Conservation (phyloP, 1,140 invertebrate genomes). For the Lepidurus packardi region DNA sequence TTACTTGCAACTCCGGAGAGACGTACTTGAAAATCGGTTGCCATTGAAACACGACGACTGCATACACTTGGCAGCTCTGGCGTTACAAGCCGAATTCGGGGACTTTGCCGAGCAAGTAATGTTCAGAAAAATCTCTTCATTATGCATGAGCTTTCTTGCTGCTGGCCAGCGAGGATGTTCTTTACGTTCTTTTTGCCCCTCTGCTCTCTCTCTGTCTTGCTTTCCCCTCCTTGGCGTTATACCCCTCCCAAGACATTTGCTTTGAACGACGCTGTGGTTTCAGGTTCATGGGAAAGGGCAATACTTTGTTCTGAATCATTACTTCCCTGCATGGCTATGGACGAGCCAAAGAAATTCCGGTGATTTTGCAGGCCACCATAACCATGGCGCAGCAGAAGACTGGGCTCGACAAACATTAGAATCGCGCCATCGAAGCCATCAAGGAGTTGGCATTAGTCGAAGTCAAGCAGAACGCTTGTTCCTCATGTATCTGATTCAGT, state of each 20-base stretch:
- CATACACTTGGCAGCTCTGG: conserved; percentile 27
- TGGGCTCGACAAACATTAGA: conserved; percentile 19
- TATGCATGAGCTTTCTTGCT: background rate
- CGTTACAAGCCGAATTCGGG: conserved; percentile 29
- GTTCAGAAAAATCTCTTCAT: background rate
- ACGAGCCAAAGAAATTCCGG: background rate
- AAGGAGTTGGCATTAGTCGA: conserved; percentile 18
- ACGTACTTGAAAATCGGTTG: conserved; percentile 32
- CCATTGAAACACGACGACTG: conserved; percentile 19
- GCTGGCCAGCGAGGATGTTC: conserved; percentile 4
- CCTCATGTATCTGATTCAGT: conserved; percentile 29
- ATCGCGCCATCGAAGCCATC: conserved; percentile 20
- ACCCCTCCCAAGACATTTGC: background rate
- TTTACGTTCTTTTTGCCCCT: background rate
- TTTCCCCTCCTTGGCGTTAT: no score
- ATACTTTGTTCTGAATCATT: conserved; percentile 34
- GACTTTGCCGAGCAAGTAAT: conserved; percentile 13
- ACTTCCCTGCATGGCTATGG: conserved; percentile 23
- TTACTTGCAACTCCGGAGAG: conserved; percentile 31
- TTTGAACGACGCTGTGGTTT: conserved; percentile 20
- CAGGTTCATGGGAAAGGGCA: conserved; percentile 31
- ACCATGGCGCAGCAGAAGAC: conserved; percentile 1
- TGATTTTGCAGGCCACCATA: background rate
- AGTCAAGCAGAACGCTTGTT: conserved; percentile 26
- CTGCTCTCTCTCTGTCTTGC: no score